These are phyloP conservation scores for Camptogramma bilineatum DNA, from an alignment of 2,888 invertebrate species.

Conservation along the genomic window DNA sequence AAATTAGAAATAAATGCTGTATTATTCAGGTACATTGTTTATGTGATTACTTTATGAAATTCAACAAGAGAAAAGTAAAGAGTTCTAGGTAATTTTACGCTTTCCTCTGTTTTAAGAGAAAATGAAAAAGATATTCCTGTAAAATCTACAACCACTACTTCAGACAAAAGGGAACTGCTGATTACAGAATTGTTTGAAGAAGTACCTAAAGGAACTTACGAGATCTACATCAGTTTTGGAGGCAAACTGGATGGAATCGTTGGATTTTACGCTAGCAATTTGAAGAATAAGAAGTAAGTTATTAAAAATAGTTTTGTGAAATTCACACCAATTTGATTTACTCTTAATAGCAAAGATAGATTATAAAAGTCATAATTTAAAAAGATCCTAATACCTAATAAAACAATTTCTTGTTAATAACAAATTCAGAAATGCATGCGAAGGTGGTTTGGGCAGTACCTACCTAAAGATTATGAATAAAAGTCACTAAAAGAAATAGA, in stretches of 20 bases:
- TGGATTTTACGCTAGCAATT: slow-evolving; percentile 85
- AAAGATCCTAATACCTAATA: too few species aligned
- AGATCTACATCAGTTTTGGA: slow-evolving; percentile 75
- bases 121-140: slow-evolving; percentile 40
- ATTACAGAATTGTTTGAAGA: slow-evolving; percentile 63
- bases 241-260: slow-evolving; percentile 83
- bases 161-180: slow-evolving; percentile 69
- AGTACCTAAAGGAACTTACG: slow-evolving; percentile 60
- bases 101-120: slow-evolving; percentile 10
- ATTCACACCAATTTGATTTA: too few species aligned
- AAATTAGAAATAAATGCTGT: slow-evolving; percentile 78
- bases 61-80: too few species aligned
- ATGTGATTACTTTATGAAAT: too few species aligned
- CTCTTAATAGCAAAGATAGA: too few species aligned
- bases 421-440: too few species aligned
- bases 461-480: too few species aligned
- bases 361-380: too few species aligned
- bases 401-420: too few species aligned
- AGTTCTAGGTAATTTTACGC: not conserved
- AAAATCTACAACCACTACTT: slow-evolving; percentile 40
- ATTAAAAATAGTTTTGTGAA: not conserved
- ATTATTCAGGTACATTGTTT: slow-evolving; percentile 17
- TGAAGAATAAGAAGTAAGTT: slow-evolving; percentile 76
- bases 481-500: too few species aligned
- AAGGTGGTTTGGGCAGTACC: too few species aligned